A percentile compares a stretch with the other conserved stretches of the same genome.
These are phyloP conservation scores for Nasonia longicornis DNA, from an alignment of 1,140 invertebrate species.

Conservation along the genomic window DNA sequence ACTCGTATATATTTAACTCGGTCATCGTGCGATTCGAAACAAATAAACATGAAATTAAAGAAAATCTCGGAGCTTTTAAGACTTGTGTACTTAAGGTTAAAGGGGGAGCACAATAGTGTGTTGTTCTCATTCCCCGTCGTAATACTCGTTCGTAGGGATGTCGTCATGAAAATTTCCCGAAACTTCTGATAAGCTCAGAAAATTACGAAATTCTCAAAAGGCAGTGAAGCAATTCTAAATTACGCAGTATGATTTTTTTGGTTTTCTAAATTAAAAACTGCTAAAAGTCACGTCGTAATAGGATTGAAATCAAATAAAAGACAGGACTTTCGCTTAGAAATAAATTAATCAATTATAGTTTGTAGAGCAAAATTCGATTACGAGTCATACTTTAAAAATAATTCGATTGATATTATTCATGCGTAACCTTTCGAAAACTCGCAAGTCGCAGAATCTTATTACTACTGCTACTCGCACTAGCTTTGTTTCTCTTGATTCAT, in stretches of 20 bases:
- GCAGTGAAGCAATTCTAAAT: not conserved
- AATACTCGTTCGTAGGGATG: slow-evolving; percentile 23
- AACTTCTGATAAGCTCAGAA: not conserved
- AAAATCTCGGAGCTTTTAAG: slow-evolving; percentile 23
- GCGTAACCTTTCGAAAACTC: slow-evolving; percentile 3
- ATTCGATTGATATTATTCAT: not conserved
- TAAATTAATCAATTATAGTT: not conserved
- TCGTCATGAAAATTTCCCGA: slow-evolving; percentile 2
- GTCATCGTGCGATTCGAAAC: slow-evolving; percentile 26
- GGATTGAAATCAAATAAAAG: not conserved
- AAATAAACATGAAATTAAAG: slow-evolving; percentile 12
- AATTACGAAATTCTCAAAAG: not conserved
- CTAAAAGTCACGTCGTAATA: not conserved
- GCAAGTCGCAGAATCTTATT: not conserved
- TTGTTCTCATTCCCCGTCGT: slow-evolving; percentile 2
- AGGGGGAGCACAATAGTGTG: slow-evolving; percentile 7
- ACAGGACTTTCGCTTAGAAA: not conserved
- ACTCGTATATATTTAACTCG: slow-evolving; percentile 24
- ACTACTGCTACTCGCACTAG: slow-evolving; percentile 24
- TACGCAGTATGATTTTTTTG: not conserved
- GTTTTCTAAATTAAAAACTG: slow-evolving; percentile 27
- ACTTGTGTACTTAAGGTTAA: slow-evolving; percentile 43
- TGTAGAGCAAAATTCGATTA: not conserved
- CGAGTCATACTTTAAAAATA: not conserved
- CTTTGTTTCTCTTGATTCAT: not conserved